phyloP scores from a whole-genome alignment of 2,888 invertebrate species.

The Lordiphosa fenestrarum region DNA sequence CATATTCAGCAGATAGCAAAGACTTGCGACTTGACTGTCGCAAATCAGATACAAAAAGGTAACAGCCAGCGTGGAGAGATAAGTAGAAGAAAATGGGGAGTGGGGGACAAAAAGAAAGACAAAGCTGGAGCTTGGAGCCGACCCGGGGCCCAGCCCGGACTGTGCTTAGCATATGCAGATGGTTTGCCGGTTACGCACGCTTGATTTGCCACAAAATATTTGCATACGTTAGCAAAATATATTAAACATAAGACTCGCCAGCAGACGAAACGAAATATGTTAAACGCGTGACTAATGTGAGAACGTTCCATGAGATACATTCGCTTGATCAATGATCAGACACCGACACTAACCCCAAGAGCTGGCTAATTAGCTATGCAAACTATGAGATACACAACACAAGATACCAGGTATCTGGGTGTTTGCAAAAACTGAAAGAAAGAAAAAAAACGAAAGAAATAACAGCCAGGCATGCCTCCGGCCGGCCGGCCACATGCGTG shows the following conservation, averaged over 20 bases:
- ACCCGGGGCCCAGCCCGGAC: background rate
- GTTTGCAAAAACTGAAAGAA: conserved; percentile 2
- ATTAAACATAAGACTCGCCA: conserved; percentile 67
- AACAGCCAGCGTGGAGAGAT: conserved; percentile 1
- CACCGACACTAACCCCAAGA: conserved; percentile 34
- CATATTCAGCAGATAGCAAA: conserved; percentile 65
- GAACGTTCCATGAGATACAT: conserved; percentile 68
- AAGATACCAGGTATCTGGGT: conserved; percentile 58
- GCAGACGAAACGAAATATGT: conserved; percentile 71
- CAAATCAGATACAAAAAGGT: conserved; percentile 66
- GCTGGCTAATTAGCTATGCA: conserved; percentile 71
- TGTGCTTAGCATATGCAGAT: conserved; percentile 70
- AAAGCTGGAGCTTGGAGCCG: background rate
- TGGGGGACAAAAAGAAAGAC: conserved; percentile 24
- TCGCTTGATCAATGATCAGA: conserved; percentile 16
- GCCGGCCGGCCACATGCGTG: conserved; percentile 63
- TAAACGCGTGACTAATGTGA: conserved; percentile 76
- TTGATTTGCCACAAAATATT: conserved; percentile 68
- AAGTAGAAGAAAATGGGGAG: background rate
- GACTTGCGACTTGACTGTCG: conserved; percentile 61
- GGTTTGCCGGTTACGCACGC: conserved; percentile 64
- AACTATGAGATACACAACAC: conserved; percentile 71
- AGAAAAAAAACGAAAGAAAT: background rate
- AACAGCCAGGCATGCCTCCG: conserved; percentile 41
- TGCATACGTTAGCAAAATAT: conserved; percentile 66